Base-by-base conservation (phyloP, 2,888 invertebrate genomes). In the Cabera pusaria region DNA sequence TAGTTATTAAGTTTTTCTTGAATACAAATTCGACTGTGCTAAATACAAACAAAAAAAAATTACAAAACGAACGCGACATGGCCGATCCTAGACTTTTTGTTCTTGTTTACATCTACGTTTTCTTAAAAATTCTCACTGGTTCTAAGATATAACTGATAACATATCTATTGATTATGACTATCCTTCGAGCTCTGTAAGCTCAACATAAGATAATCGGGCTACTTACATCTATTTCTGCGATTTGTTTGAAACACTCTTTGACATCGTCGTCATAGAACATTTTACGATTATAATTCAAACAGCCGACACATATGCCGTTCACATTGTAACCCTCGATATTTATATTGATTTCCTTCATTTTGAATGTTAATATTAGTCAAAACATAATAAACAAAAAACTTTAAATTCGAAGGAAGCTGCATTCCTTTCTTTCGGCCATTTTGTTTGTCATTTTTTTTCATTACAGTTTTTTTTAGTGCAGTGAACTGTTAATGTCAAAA, bases 271-370 rank as follows among this genome's bases (percentile, higher is more conserved):
- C 50, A 31, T 80, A 81, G 42, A 56, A 75, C 87, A 88, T 88
- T 49, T 69, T 74, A 2, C 88, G 76, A 46, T 84, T 77, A 39
- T 83, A 84, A 45, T 84, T 84, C 17, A 88, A 66, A 59, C 88
- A 88, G 1, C 82, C 81, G 1, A 87, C 88, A 52, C 88, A 88
- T 52, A 88, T 81, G 0, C 88, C 87, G 25, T 87, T 88, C 11
- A 86, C 88, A 57, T 87, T 88, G 37, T 78, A 88, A 1, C 88
- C 88, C 58, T 87, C 88, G 27, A 88, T 87, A 53, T 87, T 86
- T 50, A 88, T 87, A 33, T 88, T 79, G 16, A 88, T 76, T 72
- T 88, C 87, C 50, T 65, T 80, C 84, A 86, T 84, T 65, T 54
- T 47, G 37, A 12, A 3, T 17, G 27, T n/a, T 33, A 39, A 7